These are phyloP conservation scores for Acanthococcus lagerstroemiae DNA, from an alignment of 2,888 invertebrate genomes.

Conservation along the genomic window DNA sequence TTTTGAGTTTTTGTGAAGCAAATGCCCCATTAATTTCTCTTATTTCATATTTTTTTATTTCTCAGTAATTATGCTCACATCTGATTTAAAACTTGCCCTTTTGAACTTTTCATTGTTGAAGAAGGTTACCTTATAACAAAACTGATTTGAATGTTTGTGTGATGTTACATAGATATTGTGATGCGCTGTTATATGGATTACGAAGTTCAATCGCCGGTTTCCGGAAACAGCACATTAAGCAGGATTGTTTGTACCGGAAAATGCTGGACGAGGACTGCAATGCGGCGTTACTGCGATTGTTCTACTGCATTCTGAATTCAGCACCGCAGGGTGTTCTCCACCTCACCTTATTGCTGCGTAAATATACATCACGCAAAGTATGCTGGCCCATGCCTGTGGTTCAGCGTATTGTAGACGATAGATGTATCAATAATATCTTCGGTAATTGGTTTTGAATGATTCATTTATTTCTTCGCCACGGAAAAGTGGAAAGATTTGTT, in stretches of 20 bases:
- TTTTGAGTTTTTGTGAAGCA: no score
- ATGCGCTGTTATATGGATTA: constrained; percentile 17
- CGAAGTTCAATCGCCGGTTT: constrained; percentile 16
- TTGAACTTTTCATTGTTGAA: no score
- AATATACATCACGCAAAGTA: background rate
- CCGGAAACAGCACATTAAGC: constrained; percentile 6
- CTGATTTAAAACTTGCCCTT: no score
- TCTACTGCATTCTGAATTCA: constrained; percentile 23
- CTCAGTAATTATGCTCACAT: no score
- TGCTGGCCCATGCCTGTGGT: background rate
- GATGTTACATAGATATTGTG: constrained; percentile 24
- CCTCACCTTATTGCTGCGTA: constrained; percentile 13
- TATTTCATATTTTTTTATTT: background rate
- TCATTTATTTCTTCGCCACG: background rate
- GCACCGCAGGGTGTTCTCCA: constrained; percentile 23
- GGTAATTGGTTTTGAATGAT: background rate
- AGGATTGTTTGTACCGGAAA: constrained; percentile 25
- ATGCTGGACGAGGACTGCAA: constrained; percentile 27
- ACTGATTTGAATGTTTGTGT: no score
- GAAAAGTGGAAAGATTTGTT: background rate
- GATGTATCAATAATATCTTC: background rate
- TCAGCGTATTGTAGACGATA: background rate
- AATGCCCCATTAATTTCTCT: background rate
- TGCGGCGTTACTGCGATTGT: constrained; percentile 23
- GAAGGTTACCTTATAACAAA: no score